A percentile compares a stretch with the other conserved stretches of the same genome.
Conservation (phyloP, 2,797 vertebrate species). For the Apogon talboti region DNA sequence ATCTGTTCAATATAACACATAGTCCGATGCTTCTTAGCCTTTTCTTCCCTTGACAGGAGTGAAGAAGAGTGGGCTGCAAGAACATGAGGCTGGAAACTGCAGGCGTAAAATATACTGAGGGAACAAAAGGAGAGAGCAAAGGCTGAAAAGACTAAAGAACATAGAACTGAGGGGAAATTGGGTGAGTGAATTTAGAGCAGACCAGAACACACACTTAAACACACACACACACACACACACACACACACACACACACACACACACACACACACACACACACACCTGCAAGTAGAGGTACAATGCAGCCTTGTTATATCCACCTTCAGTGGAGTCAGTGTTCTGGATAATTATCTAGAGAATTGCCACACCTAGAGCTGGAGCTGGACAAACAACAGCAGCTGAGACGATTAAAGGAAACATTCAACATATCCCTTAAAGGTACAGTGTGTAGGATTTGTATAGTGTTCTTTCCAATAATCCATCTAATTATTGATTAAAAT, state of each 20-base stretch:
- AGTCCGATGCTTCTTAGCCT: neutral
- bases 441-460: neutral
- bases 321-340: slow-evolving; percentile 65
- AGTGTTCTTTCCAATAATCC: too few relatives aligned
- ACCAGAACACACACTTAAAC: slow-evolving; percentile 13
- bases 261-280: slow-evolving; percentile 42
- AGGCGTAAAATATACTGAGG: slow-evolving; percentile 33
- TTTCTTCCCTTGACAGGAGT: slow-evolving; percentile 15
- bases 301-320: slow-evolving; percentile 64
- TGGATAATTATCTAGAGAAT: slow-evolving; percentile 65
- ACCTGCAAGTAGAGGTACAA: slow-evolving; percentile 45
- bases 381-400: slow-evolving; percentile 55
- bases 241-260: too few relatives aligned
- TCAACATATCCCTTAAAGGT: slow-evolving; percentile 21
- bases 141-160: slow-evolving; percentile 44
- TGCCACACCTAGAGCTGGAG: slow-evolving; percentile 67
- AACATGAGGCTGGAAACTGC: slow-evolving; percentile 41
- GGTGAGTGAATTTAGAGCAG: slow-evolving; percentile 43
- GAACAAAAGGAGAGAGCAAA: slow-evolving; percentile 35
- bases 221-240: slow-evolving; percentile 25
- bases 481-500: too few relatives aligned
- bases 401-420: slow-evolving; percentile 54
- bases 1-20: neutral
- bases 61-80: slow-evolving; percentile 12
- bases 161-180: slow-evolving; percentile 36